Evolutionary conservation across 1,140 invertebrate genomes (phyloP).

Genomic region (Zaprionus africanus): DNA sequence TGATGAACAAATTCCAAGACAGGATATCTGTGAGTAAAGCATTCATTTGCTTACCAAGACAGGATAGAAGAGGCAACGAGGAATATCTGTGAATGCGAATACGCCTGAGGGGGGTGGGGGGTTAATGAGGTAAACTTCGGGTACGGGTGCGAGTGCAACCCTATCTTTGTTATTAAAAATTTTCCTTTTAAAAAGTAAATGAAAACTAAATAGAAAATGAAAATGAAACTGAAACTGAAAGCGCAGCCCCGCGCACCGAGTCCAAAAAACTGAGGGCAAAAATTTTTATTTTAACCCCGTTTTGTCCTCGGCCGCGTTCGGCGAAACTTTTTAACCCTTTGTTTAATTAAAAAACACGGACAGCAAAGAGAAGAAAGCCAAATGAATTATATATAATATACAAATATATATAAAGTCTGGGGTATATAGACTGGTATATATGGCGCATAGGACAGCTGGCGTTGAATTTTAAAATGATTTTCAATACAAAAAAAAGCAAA

Average conservation of each 20-base stretch:
- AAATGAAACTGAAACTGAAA: conserved; percentile 44
- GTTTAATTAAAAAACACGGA: conserved; percentile 78
- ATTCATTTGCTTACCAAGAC: conserved; percentile 19
- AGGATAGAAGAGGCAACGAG: neutral
- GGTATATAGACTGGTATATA: conserved; percentile 13
- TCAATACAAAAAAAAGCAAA: conserved; percentile 61
- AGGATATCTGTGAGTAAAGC: conserved; percentile 8
- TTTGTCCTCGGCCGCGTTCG: conserved; percentile 29
- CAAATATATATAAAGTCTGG: conserved; percentile 14
- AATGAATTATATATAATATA: conserved; percentile 41
- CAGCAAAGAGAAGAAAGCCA: conserved; percentile 45
- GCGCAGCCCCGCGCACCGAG: neutral
- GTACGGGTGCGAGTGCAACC: conserved; percentile 43
- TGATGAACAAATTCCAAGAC: neutral
- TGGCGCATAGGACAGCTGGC: conserved; percentile 63
- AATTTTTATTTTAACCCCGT: conserved; percentile 77
- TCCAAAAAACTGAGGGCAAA: conserved; percentile 40
- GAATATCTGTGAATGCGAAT: neutral
- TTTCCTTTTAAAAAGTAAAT: conserved; percentile 78
- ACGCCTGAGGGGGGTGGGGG: neutral
- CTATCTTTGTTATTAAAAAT: conserved; percentile 77
- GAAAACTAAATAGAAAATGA: conserved; percentile 78
- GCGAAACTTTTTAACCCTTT: conserved; percentile 80
- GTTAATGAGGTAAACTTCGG: neutral
- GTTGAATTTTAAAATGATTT: conserved; percentile 77